Base-by-base conservation (phyloP, 2,888 invertebrate species). In the Sarcophaga subvicina region DNA sequence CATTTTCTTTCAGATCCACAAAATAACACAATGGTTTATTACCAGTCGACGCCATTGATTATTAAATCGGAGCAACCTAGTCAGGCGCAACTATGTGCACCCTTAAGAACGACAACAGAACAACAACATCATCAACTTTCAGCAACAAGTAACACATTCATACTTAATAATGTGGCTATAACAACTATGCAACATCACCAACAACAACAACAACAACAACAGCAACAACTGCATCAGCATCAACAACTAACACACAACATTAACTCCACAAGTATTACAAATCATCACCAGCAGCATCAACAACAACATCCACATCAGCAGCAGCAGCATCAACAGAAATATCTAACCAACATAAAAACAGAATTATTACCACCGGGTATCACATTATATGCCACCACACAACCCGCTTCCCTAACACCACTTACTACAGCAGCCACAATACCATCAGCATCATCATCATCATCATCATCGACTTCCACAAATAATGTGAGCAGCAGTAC, bases 1-100 rank as follows among this genome's bases (percentile, higher is more conserved):
- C n/a, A 4, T 76, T 27, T 80, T 22, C 54, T 87, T 90, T 8
- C 81, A 93, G 93, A 93, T 89, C 89, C 90, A 86, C 88, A 88
- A 86, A 89, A 88, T 47, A 87, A 71, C 89, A 93, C 93, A 88
- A 94, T 94, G 93, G 94, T 94, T 80, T 94, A 94, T 89, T 93
- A 94, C 88, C 91, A 93, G 86, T 91, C 94, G 71, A 91, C 92
- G 81, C 93, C 92, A 86, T 89, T 93, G 77, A 92, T 93, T 83
- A 92, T 93, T 90, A 93, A 93, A 91, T 91, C 92, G 54, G 94
- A 94, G 88, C 92, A 92, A 87, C 89, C 91, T 83, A 90, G 90
- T 78, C 92, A 93, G 89, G 85, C 91, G 71, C 92, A 93, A 78
- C 91, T 92, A 77, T 93, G 93, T 73, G 88, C 90, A 17, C 90